A percentile compares a stretch with the other conserved stretches of the same genome.
These are phyloP conservation scores for Microcaecilia unicolor DNA, from an alignment of 2,797 vertebrate genomes.

Conservation along the genomic window DNA sequence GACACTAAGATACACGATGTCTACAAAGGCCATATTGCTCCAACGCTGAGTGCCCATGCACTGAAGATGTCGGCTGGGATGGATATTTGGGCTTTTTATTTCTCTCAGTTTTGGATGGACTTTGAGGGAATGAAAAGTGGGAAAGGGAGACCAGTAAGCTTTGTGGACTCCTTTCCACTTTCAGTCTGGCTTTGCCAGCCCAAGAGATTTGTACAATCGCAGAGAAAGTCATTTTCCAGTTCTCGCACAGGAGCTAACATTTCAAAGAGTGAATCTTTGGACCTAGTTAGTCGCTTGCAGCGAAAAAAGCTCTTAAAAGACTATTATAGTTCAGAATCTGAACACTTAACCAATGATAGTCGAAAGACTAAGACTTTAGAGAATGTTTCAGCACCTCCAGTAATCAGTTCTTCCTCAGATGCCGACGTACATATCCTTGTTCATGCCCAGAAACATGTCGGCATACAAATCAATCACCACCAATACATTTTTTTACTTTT, in stretches of 20 bases:
- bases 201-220: slow-evolving; percentile 62
- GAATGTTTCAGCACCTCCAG: slow-evolving; percentile 32
- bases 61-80: slow-evolving; percentile 79
- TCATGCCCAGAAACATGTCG: slow-evolving; percentile 80
- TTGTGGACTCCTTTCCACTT: slow-evolving; percentile 91
- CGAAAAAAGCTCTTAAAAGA: slow-evolving; percentile 85
- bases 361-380: slow-evolving; percentile 60
- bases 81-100: slow-evolving; percentile 89
- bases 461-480: slow-evolving; percentile 87
- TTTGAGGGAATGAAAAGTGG: slow-evolving; percentile 80
- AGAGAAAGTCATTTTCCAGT: slow-evolving; percentile 52
- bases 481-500: slow-evolving; percentile 85
- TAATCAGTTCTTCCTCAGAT: slow-evolving; percentile 46
- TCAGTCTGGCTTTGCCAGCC: slow-evolving; percentile 90
- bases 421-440: slow-evolving; percentile 79
- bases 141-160: slow-evolving; percentile 80
- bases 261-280: slow-evolving; percentile 72
- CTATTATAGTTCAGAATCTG: slow-evolving; percentile 72
- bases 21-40: slow-evolving; percentile 73
- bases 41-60: slow-evolving; percentile 63
- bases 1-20: slow-evolving; percentile 87
- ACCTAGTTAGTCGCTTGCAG: slow-evolving; percentile 69
- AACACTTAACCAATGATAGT: slow-evolving; percentile 53
- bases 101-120: slow-evolving; percentile 96
- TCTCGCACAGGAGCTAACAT: slow-evolving; percentile 34